Conservation (phyloP, 2,797 vertebrate species). For the Cyclura pinguis region DNA sequence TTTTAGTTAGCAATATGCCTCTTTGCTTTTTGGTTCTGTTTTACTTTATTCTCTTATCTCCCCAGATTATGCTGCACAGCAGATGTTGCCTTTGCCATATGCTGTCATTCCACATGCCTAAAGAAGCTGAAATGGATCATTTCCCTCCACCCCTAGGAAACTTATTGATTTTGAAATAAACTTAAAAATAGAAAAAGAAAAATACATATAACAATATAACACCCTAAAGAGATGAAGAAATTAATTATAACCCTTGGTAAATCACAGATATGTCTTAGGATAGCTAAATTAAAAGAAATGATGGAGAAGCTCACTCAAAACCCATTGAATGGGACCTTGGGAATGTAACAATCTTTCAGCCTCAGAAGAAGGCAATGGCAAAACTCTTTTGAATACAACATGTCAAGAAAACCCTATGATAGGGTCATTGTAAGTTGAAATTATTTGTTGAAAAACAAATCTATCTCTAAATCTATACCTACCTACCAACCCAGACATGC, state of each 20-base stretch:
- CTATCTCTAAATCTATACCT: neutral
- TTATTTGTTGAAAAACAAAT: too few species aligned
- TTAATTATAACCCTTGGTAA: neutral
- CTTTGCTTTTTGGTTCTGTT: neutral
- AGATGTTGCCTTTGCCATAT: neutral
- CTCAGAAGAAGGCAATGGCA: too few species aligned
- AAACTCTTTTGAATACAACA: too few species aligned
- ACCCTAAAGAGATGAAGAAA: neutral
- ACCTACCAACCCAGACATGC: too few species aligned
- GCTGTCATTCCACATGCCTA: neutral
- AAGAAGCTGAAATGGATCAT: neutral
- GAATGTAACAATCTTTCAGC: too few species aligned
- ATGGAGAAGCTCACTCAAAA: neutral
- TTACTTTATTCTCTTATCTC: neutral
- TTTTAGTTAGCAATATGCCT: neutral
- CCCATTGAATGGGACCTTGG: neutral
- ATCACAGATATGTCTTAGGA: neutral
- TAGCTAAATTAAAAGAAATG: neutral
- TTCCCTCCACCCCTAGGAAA: neutral
- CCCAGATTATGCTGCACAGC: neutral
- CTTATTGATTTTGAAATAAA: neutral
- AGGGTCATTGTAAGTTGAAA: too few species aligned
- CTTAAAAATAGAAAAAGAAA: neutral
- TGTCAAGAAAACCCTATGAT: too few species aligned
- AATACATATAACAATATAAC: neutral